These are phyloP conservation scores for Chymomyza amoena DNA, from an alignment of 2,888 invertebrate species.

Conservation along the genomic window DNA sequence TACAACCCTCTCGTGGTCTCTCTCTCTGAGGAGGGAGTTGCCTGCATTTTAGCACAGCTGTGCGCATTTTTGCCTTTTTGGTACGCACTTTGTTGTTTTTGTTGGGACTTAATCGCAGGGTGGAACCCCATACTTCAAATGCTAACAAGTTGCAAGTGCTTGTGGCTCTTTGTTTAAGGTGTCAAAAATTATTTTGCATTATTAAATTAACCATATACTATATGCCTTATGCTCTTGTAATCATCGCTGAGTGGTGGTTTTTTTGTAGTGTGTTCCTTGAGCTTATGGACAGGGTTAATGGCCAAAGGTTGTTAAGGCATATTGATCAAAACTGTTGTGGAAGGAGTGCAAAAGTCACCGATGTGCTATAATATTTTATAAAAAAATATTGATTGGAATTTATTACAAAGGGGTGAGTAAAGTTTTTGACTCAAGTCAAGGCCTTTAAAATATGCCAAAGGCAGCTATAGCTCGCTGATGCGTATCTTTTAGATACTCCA, in stretches of 20 bases:
- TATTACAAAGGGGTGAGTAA: no score
- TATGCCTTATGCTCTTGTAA: slow-evolving; percentile 12
- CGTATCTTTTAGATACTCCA: no score
- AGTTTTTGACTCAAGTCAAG: no score
- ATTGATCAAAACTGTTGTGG: slow-evolving; percentile 22
- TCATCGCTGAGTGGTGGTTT: slow-evolving; percentile 24
- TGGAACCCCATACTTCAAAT: slow-evolving; percentile 8
- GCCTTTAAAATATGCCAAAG: no score
- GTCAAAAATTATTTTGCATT: slow-evolving; percentile 54
- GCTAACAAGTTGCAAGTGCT: slow-evolving; percentile 28
- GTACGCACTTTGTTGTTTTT: background rate
- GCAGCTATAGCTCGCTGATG: no score
- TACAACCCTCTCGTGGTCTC: slow-evolving; percentile 49
- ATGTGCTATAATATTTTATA: slow-evolving; percentile 30
- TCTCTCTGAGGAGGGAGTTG: slow-evolving; percentile 45
- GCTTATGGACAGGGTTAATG: background rate
- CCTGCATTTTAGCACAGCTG: slow-evolving; percentile 52
- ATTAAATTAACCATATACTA: slow-evolving; percentile 60
- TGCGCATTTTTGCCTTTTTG: slow-evolving; percentile 36
- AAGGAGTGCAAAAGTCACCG: slow-evolving; percentile 31
- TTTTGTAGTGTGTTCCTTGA: background rate
- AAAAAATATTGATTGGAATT: no score
- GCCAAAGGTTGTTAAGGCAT: background rate
- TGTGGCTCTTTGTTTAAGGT: slow-evolving; percentile 36
- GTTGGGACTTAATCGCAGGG: background rate